These are phyloP conservation scores for Schizothorax lantsangensis DNA, from an alignment of 2,797 vertebrate genomes.

Conservation along the genomic window DNA sequence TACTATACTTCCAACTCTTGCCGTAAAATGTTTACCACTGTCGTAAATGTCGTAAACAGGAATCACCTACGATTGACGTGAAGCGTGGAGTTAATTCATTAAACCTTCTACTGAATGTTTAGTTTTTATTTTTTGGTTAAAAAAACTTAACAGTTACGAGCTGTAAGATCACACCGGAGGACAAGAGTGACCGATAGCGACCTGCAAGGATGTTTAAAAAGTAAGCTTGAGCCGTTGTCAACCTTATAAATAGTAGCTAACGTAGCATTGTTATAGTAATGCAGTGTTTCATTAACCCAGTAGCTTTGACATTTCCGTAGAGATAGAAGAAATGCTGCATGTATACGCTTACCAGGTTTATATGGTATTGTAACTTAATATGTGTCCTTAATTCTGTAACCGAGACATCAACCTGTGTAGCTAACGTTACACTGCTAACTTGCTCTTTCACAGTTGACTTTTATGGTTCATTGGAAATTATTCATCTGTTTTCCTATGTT, in stretches of 20 bases:
- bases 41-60: constrained; percentile 46
- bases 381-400: background rate
- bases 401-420: constrained; percentile 7
- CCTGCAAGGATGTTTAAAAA: constrained; percentile 83
- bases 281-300: background rate
- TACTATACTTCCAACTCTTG: background rate
- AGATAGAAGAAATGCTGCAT: background rate
- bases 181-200: constrained; percentile 51
- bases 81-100: constrained; percentile 19
- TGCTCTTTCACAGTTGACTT: background rate
- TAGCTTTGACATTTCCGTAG: background rate
- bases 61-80: constrained; percentile 64
- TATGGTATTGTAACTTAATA: background rate
- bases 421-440: background rate
- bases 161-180: background rate
- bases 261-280: constrained; percentile 44
- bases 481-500: background rate
- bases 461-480: background rate
- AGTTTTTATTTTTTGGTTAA: background rate
- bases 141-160: background rate
- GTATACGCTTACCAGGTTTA: background rate
- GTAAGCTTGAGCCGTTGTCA: constrained; percentile 64
- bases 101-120: constrained; percentile 2
- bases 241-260: constrained; percentile 39
- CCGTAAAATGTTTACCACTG: constrained; percentile 48